Conservation (phyloP, 2,113 vertebrate genomes). For the Saguinus midas region DNA sequence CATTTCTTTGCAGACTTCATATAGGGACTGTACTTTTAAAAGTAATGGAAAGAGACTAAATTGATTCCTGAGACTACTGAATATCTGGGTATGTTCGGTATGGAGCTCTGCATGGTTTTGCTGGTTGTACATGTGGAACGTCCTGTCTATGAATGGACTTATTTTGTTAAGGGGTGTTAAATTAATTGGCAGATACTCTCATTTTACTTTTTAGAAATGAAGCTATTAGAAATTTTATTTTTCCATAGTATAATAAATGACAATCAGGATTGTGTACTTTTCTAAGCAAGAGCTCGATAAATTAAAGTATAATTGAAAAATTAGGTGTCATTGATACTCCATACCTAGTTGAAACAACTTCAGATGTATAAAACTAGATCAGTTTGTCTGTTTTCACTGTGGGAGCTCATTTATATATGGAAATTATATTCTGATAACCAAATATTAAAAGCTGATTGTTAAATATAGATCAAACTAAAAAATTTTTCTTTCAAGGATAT, state of each 20-base stretch:
- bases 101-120: background rate
- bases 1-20: background rate
- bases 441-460: background rate
- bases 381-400: background rate
- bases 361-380: background rate
- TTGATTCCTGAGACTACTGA: background rate
- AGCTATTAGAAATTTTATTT: background rate
- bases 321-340: background rate
- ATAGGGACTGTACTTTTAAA: background rate
- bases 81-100: background rate
- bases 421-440: background rate
- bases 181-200: background rate
- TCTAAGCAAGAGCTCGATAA: background rate
- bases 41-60: background rate
- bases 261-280: background rate
- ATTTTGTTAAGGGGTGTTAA: background rate
- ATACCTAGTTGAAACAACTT: background rate
- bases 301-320: background rate
- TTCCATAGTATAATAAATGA: background rate
- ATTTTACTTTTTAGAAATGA: background rate
- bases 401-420: background rate
- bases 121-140: background rate
- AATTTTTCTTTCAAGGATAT: background rate
- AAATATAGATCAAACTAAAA: background rate
- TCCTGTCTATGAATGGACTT: background rate